These are phyloP conservation scores for Mythimna albipuncta DNA, from an alignment of 2,888 invertebrate genomes.

Conservation along the genomic window DNA sequence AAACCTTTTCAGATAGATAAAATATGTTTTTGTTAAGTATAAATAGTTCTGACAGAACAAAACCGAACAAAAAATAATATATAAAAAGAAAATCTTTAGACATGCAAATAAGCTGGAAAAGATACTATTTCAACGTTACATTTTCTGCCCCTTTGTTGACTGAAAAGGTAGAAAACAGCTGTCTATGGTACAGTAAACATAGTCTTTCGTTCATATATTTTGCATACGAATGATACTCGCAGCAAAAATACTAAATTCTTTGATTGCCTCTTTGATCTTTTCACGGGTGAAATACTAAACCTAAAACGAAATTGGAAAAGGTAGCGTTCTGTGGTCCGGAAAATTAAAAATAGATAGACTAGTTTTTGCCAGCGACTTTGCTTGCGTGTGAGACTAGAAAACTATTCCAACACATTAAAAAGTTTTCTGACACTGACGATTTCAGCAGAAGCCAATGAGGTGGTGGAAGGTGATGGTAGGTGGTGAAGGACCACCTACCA, in stretches of 20 bases:
- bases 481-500: too few species aligned
- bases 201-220: constrained; percentile 15
- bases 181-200: constrained; percentile 12
- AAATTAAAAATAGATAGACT: constrained; percentile 19
- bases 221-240: background rate
- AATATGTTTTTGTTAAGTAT: background rate
- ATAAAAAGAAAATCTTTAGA: constrained; percentile 12
- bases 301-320: constrained; percentile 2
- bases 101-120: background rate
- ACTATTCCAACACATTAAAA: too few species aligned
- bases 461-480: too few species aligned
- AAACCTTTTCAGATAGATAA: background rate
- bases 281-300: background rate
- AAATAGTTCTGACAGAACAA: background rate
- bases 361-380: too few species aligned
- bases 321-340: background rate
- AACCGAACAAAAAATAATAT: background rate
- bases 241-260: background rate
- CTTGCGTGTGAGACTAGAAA: too few species aligned
- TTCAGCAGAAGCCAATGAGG: too few species aligned
- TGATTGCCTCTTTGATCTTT: too few species aligned
- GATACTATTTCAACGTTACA: background rate
- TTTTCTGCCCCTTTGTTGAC: background rate
- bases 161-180: background rate
- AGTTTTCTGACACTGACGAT: too few species aligned